A percentile compares a stretch with the other conserved stretches of the same genome.
Evolutionary conservation across 2,113 vertebrate species (phyloP).

Genomic region (Acanthochromis polyacanthus): DNA sequence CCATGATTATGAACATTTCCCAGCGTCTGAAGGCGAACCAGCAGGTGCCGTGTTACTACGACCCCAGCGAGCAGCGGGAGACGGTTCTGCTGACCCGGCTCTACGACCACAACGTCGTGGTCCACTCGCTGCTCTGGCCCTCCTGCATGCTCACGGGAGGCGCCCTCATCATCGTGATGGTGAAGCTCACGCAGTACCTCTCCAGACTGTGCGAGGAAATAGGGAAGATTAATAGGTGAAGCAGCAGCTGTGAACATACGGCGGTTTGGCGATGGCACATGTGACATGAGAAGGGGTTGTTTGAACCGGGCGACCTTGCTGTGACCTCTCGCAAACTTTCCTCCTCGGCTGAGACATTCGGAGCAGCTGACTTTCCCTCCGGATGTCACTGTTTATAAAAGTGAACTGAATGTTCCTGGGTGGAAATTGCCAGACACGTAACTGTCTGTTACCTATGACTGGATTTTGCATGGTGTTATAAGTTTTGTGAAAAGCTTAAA

Average conservation of each 20-base stretch:
- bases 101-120: constrained; percentile 88
- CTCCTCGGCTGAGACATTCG: constrained; percentile 30
- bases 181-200: constrained; percentile 95
- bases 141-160: constrained; percentile 92
- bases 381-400: constrained; percentile 51
- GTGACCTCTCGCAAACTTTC: constrained; percentile 46
- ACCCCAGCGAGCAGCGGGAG: constrained; percentile 90
- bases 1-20: constrained; percentile 88
- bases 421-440: constrained; percentile 14
- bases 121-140: constrained; percentile 94
- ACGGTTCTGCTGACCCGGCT: constrained; percentile 90
- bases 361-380: constrained; percentile 47
- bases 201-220: constrained; percentile 93
- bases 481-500: constrained; percentile 6
- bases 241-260: constrained; percentile 13
- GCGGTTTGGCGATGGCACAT: neutral
- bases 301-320: constrained; percentile 35
- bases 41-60: constrained; percentile 91
- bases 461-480: constrained; percentile 14
- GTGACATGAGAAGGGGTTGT: constrained; percentile 29
- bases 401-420: constrained; percentile 48
- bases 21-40: constrained; percentile 91
- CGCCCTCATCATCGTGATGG: constrained; percentile 91
- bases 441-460: constrained; percentile 3
- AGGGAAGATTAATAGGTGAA: constrained; percentile 91